phyloP scores from a whole-genome alignment of 2,113 vertebrate species.

The Rhegmatorhina hoffmannsi region DNA sequence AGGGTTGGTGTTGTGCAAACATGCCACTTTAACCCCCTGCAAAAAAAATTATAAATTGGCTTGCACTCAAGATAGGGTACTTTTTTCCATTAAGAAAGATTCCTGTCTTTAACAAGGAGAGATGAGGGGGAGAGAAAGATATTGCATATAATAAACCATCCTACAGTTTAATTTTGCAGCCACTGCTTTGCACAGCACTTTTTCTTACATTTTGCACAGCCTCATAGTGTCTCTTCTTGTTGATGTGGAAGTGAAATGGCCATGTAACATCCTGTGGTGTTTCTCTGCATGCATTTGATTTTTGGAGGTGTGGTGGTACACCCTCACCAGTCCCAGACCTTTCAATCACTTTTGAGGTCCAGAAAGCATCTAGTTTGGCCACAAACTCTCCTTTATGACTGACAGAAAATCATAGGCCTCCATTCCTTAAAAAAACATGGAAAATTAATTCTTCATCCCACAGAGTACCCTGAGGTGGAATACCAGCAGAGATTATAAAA shows the following conservation, averaged over 20 bases:
- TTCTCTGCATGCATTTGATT: not conserved
- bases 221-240: not conserved
- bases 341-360: not conserved
- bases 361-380: not conserved
- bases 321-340: not conserved
- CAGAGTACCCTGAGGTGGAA: constrained; percentile 20
- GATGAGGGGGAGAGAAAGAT: not conserved
- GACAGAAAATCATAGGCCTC: not conserved
- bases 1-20: not conserved
- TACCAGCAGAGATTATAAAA: constrained; percentile 14
- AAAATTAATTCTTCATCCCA: constrained; percentile 12
- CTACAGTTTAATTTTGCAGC: constrained; percentile 2
- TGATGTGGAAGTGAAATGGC: not conserved
- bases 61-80: not conserved
- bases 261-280: not conserved
- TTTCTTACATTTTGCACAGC: not conserved
- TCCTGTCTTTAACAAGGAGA: not conserved
- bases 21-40: not conserved
- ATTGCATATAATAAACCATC: not conserved
- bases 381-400: not conserved
- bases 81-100: not conserved
- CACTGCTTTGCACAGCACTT: not conserved
- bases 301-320: not conserved
- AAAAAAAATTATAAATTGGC: not conserved
- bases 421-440: not conserved